Evolutionary conservation across 1,140 invertebrate genomes (phyloP).

Genomic region (Apolygus lucorum): DNA sequence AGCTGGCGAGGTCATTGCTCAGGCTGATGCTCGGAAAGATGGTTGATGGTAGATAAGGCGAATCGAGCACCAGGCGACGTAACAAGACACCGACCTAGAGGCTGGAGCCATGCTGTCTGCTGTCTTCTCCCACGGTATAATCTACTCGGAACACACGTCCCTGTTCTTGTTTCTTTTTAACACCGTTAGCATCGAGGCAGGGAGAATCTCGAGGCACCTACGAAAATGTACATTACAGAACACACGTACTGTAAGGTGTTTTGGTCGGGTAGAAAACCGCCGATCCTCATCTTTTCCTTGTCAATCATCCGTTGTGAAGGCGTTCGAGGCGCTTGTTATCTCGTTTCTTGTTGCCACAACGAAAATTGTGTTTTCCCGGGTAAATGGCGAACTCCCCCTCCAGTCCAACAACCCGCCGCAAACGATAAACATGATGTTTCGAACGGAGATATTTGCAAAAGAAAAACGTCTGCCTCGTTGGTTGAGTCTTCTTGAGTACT

Average conservation of each 20-base stretch:
- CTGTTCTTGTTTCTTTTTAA: neutral
- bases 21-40: neutral
- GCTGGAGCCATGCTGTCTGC: neutral
- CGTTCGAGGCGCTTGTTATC: neutral
- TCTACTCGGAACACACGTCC: neutral
- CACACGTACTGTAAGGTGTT: neutral
- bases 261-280: neutral
- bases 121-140: neutral
- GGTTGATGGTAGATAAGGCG: neutral
- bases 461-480: too few relatives aligned
- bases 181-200: neutral
- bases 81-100: neutral
- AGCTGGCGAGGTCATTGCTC: neutral
- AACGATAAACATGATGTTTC: too few relatives aligned
- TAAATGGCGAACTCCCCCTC: too few relatives aligned
- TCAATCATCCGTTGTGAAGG: neutral
- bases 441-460: too few relatives aligned
- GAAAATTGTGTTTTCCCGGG: neutral
- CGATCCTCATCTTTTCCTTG: neutral
- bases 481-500: too few relatives aligned
- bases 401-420: too few relatives aligned
- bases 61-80: neutral
- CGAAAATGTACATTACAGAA: too few relatives aligned
- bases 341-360: neutral
- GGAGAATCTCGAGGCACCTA: neutral